Base-by-base conservation (phyloP, 2,113 vertebrate genomes). In the Archilochus colubris region DNA sequence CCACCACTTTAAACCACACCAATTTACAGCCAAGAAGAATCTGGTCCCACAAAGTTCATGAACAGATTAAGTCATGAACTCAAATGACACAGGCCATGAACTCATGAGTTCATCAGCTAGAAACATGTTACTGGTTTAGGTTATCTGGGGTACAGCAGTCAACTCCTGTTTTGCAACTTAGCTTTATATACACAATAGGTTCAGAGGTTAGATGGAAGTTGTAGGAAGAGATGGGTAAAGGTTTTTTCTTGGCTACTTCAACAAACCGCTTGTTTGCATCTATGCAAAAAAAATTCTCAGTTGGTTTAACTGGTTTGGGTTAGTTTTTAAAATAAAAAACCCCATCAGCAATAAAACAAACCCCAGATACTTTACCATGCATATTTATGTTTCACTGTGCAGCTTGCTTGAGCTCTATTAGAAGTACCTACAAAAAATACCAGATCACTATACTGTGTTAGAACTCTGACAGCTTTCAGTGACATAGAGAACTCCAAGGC, bases 401-500 rank as follows among this genome's bases (percentile, higher is more conserved):
- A 33, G 33, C 33, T 33, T 33, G 33, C 33, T 33, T 33, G 33
- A 33, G 33, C 33, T 33, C 33, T 33, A 33, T 33, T 33, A 33
- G 33, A 33, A 33, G 33, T 33, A 33, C 33, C 33, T 33, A 33
- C 33, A 33, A 33, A 33, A 33, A 33, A 33, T 33, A 33, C 33
- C 33, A 33, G 33, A 33, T 33, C 33, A 33, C 33, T 33, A 33
- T 33, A 33, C 33, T 33, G 33, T 33, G 33, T 33, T 33, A 33
- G 33, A 33, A 33, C 33, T 33, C 33, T 33, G 33, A 33, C 33
- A 33, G 33, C 33, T 33, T 33, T 33, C 33, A 33, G 33, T 33
- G 92, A 58, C 96, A 98, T 59, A 11, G 44, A 5, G 97, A 95
- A 22, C 75, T 98, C 28, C 64, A 95, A n/a, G 18, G 31, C 4